phyloP scores from a whole-genome alignment of 1,140 invertebrate genomes.

The Argopecten irradians region DNA sequence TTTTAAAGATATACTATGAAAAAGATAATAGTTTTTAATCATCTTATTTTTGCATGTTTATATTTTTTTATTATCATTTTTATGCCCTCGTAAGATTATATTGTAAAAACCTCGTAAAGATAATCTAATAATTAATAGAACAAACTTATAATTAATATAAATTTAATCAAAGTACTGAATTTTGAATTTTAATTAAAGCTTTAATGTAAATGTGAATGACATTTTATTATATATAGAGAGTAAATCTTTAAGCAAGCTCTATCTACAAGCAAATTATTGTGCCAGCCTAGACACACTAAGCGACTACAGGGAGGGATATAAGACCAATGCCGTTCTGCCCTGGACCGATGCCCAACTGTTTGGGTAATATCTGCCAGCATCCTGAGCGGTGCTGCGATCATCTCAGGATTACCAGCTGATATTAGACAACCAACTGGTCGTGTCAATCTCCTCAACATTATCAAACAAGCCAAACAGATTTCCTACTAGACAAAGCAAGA shows the following conservation, averaged over 20 bases:
- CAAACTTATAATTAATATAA: no score
- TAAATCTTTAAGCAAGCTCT: not conserved
- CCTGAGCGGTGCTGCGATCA: constrained; percentile 70
- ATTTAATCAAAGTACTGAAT: no score
- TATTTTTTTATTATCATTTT: no score
- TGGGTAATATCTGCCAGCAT: constrained; percentile 71
- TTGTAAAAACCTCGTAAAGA: no score
- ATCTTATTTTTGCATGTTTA: no score
- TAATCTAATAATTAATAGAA: no score
- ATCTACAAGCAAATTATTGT: not conserved
- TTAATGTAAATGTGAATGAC: no score
- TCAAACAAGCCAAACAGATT: constrained; percentile 34
- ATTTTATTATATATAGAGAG: no score
- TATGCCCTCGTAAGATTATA: no score
- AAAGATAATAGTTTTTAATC: no score
- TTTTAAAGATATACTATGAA: no score
- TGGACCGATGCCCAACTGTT: constrained; percentile 49
- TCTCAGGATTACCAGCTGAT: constrained; percentile 98
- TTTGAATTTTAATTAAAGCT: no score
- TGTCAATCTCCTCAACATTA: constrained; percentile 4
- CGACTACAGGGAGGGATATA: constrained; percentile 3
- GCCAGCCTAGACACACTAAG: not conserved
- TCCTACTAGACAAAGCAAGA: constrained; percentile 29
- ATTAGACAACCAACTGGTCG: constrained; percentile 82
- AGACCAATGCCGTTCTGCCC: constrained; percentile 35